phyloP scores from a whole-genome alignment of 2,888 invertebrate genomes.

The Thera britannica region DNA sequence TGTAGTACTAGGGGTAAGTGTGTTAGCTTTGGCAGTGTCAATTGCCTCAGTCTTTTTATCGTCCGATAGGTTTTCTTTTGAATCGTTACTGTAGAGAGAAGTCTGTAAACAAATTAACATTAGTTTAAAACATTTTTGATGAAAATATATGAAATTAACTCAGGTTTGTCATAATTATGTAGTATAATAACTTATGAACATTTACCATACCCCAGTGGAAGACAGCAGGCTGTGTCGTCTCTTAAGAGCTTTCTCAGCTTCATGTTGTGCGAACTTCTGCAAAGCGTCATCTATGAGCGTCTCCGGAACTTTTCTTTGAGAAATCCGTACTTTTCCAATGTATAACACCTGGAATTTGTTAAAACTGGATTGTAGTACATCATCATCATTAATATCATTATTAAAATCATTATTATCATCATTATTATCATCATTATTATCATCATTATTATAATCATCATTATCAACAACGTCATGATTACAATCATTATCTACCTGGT shows the following conservation, averaged over 20 bases:
- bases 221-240: constrained; percentile 74
- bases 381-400: too few relatives aligned
- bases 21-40: constrained; percentile 47
- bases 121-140: too few relatives aligned
- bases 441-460: too few relatives aligned
- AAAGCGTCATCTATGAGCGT: constrained; percentile 96
- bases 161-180: too few relatives aligned
- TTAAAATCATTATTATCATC: too few relatives aligned
- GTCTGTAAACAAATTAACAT: constrained; percentile 53
- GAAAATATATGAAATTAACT: too few relatives aligned
- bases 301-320: constrained; percentile 93
- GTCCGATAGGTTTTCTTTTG: constrained; percentile 63
- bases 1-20: constrained; percentile 57
- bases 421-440: too few relatives aligned
- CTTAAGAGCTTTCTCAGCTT: constrained; percentile 86
- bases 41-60: constrained; percentile 54
- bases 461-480: too few relatives aligned
- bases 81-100: constrained; percentile 68
- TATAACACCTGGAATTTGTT: constrained; percentile 89
- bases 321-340: constrained; percentile 95
- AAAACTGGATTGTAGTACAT: not conserved
- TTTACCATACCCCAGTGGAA: constrained; percentile 66
- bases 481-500: too few relatives aligned
- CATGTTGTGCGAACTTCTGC: constrained; percentile 92
- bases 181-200: too few relatives aligned